phyloP scores from a whole-genome alignment of 35 echinoderm and acorn worm genomes.

The Lytechinus pictus region DNA sequence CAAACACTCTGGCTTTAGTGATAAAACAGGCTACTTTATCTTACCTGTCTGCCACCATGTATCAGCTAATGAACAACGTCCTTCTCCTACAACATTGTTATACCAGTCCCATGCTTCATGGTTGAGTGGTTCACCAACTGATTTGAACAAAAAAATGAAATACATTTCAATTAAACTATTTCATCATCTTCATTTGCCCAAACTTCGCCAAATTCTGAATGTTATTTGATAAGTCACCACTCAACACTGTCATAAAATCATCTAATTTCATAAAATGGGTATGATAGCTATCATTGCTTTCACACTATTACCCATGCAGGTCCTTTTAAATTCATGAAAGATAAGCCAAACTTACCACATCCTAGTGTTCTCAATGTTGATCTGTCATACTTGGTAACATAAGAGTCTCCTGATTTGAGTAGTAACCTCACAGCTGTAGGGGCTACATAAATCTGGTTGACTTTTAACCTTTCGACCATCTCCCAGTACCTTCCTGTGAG shows the following conservation, averaged over 20 bases:
- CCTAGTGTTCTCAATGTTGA: conserved; percentile 87
- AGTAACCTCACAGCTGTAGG: conserved; percentile 89
- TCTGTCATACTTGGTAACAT: conserved; percentile 86
- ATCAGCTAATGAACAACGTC: conserved; percentile 81
- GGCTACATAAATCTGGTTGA: conserved; percentile 95
- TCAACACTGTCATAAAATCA: too few relatives aligned
- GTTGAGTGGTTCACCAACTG: conserved; percentile 97
- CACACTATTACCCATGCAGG: too few relatives aligned
- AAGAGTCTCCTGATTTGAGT: conserved; percentile 76
- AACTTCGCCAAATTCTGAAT: background rate
- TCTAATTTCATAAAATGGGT: too few relatives aligned
- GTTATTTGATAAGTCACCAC: too few relatives aligned
- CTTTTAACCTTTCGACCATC: conserved; percentile 86
- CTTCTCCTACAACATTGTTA: conserved; percentile 86
- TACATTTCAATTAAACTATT: background rate
- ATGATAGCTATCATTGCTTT: too few relatives aligned
- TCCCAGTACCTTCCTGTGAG: conserved; percentile 94
- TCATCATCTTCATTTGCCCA: background rate
- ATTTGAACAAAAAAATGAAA: background rate
- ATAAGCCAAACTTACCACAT: conserved; percentile 78
- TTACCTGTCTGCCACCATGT: conserved; percentile 99
- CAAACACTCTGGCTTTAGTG: background rate
- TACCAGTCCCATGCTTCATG: conserved; percentile 97
- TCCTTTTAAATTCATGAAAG: too few relatives aligned
- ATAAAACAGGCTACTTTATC: background rate